Percentiles rank a stretch among this genome's conserved stretches.
Conservation (phyloP, 1,140 invertebrate genomes). For the Sminthurinus signatus region DNA sequence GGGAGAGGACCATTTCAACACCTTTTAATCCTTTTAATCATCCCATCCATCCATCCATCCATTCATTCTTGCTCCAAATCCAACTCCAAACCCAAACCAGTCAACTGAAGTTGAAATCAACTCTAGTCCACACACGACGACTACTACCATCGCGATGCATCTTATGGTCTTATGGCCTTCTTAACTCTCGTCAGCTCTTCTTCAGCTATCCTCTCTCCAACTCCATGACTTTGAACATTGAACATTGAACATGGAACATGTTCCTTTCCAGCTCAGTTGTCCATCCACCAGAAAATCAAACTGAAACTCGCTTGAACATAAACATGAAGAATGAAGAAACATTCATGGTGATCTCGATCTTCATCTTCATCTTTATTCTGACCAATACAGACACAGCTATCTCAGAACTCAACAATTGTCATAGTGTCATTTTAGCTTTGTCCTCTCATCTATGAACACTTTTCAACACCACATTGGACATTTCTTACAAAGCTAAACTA, state of each 20-base stretch:
- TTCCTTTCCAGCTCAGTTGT: too few relatives aligned
- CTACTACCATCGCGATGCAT: not conserved
- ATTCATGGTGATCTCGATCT: too few relatives aligned
- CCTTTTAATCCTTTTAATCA: constrained; percentile 1
- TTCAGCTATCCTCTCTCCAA: not conserved
- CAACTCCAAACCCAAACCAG: not conserved
- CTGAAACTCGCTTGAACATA: too few relatives aligned
- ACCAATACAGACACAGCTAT: too few relatives aligned
- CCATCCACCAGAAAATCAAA: too few relatives aligned
- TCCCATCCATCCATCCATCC: not conserved
- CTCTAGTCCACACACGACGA: not conserved
- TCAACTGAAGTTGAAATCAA: not conserved
- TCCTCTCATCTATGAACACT: too few relatives aligned
- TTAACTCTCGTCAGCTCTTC: not conserved
- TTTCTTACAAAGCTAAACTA: not conserved
- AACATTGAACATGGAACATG: too few relatives aligned
- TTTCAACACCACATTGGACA: not conserved
- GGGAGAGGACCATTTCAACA: constrained; percentile 2
- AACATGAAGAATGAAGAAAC: too few relatives aligned
- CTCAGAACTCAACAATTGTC: too few relatives aligned
- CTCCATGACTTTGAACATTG: too few relatives aligned
- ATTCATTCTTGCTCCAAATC: not conserved
- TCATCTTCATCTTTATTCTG: too few relatives aligned
- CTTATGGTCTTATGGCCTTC: not conserved
- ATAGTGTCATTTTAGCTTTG: too few relatives aligned